Evolutionary conservation across 2,113 vertebrate genomes (phyloP).

Genomic region (Calypte anna): DNA sequence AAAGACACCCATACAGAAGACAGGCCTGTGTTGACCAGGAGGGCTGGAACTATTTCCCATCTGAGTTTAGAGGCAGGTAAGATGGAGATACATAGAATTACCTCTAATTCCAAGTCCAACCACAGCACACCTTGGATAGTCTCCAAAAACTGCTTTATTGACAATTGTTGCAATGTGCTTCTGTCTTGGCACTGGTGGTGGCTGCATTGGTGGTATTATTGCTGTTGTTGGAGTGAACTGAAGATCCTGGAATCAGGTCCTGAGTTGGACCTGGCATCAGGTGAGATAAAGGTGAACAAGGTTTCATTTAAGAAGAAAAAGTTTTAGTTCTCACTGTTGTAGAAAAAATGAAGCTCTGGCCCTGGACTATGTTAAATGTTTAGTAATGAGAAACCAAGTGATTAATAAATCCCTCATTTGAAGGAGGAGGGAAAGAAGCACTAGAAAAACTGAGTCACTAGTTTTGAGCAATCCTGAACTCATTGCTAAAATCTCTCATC

Average conservation of each 20-base stretch:
- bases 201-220: background rate
- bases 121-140: background rate
- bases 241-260: background rate
- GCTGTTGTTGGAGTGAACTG: background rate
- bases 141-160: background rate
- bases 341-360: background rate
- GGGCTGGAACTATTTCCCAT: background rate
- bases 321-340: background rate
- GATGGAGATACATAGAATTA: background rate
- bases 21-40: background rate
- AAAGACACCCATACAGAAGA: background rate
- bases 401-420: slow-evolving; percentile 1
- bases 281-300: background rate
- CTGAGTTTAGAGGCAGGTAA: background rate
- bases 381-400: slow-evolving; percentile 13
- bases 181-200: background rate
- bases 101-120: background rate
- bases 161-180: background rate
- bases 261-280: background rate
- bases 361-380: background rate
- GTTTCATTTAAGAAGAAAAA: background rate
- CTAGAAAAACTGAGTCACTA: slow-evolving; percentile 34
- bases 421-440: background rate
- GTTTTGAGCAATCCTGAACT: slow-evolving; percentile 49
- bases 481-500: slow-evolving; percentile 1